Percentiles rank a stretch among this genome's conserved stretches.
Conservation (phyloP, 2,797 vertebrate genomes). For the Buceros bicornis region DNA sequence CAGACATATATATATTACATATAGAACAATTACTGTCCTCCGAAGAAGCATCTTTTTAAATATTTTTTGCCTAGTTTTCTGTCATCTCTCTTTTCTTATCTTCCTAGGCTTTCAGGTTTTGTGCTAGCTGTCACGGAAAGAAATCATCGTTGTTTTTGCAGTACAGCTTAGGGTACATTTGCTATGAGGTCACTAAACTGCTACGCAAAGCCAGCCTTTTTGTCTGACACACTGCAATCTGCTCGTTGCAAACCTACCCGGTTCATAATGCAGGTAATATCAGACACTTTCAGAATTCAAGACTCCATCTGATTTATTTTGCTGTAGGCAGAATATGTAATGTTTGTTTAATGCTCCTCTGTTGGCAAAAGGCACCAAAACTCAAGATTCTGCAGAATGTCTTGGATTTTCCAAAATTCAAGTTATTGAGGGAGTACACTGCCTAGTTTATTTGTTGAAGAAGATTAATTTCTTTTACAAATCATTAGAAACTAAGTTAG, state of each 20-base stretch:
- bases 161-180: not conserved
- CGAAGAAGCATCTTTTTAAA: not conserved
- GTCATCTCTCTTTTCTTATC: not conserved
- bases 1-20: not conserved
- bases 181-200: not conserved
- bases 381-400: slow-evolving; percentile 12
- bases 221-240: not conserved
- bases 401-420: slow-evolving; percentile 15
- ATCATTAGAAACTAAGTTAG: not conserved
- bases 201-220: not conserved
- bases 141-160: not conserved
- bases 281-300: slow-evolving; percentile 60
- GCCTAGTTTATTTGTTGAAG: not conserved
- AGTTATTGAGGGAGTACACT: slow-evolving; percentile 7
- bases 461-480: not conserved
- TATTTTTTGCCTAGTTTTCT: not conserved
- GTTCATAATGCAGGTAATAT: not conserved
- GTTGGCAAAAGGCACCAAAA: slow-evolving; percentile 35
- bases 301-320: slow-evolving; percentile 48
- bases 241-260: not conserved
- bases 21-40: not conserved
- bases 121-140: not conserved
- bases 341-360: slow-evolving; percentile 36
- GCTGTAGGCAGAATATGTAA: slow-evolving; percentile 45
- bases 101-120: not conserved